Evolutionary conservation across 2,888 invertebrate genomes (phyloP).

Genomic region (Deroplatys truncata): DNA sequence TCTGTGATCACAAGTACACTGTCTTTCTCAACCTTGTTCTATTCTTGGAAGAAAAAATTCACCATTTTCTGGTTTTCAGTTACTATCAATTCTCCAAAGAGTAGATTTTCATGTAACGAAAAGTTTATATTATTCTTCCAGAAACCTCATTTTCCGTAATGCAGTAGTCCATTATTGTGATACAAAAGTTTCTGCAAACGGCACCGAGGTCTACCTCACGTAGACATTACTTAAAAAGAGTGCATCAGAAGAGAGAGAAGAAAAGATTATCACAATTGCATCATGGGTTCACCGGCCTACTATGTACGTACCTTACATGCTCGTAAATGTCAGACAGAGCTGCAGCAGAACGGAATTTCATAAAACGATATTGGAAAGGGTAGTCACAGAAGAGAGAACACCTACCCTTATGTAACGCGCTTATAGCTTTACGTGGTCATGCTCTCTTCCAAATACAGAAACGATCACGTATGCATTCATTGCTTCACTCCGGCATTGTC

Average conservation of each 20-base stretch:
- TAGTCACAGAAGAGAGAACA: too few species aligned
- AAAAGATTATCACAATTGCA: too few species aligned
- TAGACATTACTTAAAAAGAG: background rate
- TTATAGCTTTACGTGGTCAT: background rate
- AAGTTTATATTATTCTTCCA: background rate
- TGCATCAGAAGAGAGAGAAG: background rate
- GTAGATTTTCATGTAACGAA: background rate
- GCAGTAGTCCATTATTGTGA: background rate
- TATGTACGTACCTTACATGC: background rate
- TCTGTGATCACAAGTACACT: too few species aligned
- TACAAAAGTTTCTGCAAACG: background rate
- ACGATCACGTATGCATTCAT: too few species aligned
- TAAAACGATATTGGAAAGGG: background rate
- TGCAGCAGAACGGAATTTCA: background rate
- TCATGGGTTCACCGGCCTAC: too few species aligned
- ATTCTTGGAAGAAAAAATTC: too few species aligned
- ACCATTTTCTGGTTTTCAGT: too few species aligned
- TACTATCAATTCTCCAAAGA: background rate
- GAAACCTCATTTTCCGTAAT: background rate
- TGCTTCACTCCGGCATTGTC: too few species aligned
- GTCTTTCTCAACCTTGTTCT: too few species aligned
- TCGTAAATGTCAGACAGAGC: background rate
- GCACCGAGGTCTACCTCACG: background rate
- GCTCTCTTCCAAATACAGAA: too few species aligned
- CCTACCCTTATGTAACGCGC: background rate